phyloP scores from a whole-genome alignment of 2,113 vertebrate species.

The Gavia stellata region DNA sequence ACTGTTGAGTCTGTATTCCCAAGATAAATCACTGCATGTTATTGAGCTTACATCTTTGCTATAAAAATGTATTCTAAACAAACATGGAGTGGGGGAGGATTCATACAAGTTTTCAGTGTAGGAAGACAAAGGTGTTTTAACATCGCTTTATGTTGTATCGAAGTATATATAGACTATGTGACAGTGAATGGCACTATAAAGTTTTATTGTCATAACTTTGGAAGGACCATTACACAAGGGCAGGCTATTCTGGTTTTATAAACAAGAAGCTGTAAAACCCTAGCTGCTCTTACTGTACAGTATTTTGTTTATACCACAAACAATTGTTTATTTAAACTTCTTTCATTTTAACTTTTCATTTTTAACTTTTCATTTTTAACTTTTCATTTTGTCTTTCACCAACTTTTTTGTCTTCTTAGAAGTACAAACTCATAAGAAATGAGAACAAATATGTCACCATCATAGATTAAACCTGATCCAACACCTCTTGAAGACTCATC shows the following conservation, averaged over 20 bases:
- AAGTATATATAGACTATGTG: background rate
- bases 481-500: background rate
- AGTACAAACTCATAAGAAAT: background rate
- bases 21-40: conserved; percentile 5
- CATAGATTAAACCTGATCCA: background rate
- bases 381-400: background rate
- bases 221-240: background rate
- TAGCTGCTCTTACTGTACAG: background rate
- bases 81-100: background rate
- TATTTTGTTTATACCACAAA: background rate
- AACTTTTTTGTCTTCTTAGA: background rate
- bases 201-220: background rate
- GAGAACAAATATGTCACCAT: background rate
- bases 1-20: background rate
- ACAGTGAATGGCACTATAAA: background rate
- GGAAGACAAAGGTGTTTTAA: conserved; percentile 10
- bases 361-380: background rate
- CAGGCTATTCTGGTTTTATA: background rate
- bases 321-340: background rate
- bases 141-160: background rate
- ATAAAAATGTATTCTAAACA: conserved; percentile 23
- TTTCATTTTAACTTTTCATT: no score
- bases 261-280: background rate
- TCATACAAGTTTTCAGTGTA: background rate
- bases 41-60: background rate